phyloP scores from a whole-genome alignment of 2,888 invertebrate genomes.

The Ellobium chinense region DNA sequence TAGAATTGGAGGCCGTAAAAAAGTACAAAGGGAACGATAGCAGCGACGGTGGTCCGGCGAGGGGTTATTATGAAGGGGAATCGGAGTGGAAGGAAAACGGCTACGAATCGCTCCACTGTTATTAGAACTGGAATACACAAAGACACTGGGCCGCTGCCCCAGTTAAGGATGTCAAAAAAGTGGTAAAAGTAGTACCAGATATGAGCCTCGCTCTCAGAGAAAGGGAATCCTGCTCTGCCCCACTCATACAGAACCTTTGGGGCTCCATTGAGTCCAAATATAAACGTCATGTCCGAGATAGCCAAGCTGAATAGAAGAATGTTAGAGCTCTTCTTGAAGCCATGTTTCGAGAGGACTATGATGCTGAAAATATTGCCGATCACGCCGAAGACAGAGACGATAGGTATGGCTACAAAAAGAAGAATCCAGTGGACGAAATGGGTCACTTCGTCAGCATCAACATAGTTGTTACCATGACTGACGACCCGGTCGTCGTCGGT shows the following conservation, averaged over 20 bases:
- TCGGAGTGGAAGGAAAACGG: constrained; percentile 33
- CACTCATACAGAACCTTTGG: constrained; percentile 31
- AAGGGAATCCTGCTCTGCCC: constrained; percentile 16
- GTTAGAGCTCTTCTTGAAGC: constrained; percentile 21
- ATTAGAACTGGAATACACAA: constrained; percentile 28
- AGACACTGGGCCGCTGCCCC: constrained; percentile 18
- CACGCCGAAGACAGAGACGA: constrained; percentile 4
- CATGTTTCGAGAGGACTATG: constrained; percentile 15
- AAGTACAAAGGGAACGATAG: background rate
- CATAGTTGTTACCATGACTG: too few species aligned
- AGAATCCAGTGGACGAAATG: too few species aligned
- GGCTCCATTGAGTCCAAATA: constrained; percentile 18
- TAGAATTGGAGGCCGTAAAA: constrained; percentile 3
- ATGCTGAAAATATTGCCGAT: constrained; percentile 22
- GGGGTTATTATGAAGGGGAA: constrained; percentile 19
- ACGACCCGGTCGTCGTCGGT: too few species aligned
- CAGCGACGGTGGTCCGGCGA: constrained; percentile 12
- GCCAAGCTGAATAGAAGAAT: constrained; percentile 25
- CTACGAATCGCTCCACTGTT: constrained; percentile 26
- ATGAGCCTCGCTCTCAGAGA: background rate
- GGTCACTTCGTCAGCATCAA: too few species aligned
- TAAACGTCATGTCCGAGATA: constrained; percentile 23
- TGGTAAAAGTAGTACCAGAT: constrained; percentile 27
- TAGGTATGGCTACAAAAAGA: constrained; percentile 18
- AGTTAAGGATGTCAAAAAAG: constrained; percentile 30